Evolutionary conservation across 2,113 vertebrate species (phyloP), one percentile per base, ranked within the genome.

Genomic region (Anarhynchus alexandrinus): DNA sequence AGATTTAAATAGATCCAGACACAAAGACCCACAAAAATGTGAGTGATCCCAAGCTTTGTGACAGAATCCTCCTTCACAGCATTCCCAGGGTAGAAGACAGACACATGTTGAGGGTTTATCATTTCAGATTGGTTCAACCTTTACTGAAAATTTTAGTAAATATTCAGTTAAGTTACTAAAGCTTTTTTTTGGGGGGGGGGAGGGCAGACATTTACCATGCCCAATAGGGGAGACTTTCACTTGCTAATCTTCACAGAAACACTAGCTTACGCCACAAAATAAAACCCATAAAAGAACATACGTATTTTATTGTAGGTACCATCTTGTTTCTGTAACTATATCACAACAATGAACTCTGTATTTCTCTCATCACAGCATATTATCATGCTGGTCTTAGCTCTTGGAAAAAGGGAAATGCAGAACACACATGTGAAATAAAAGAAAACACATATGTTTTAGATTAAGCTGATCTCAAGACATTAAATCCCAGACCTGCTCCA

Each of bases 1-100:
- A 59, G 22, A 66, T 88, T 92, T 94, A 97, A 97, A 92, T 58
- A 93, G 93, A 95, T 47, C 82, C 96, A 97, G 90, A 84, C 69
- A 95, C 23, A 88, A 86, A 92, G 42, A 86, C 20, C 38, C 71
- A 92, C 62, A 96, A 88, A 92, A 84, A 73, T 65, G 51, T 38
- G 76, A 91, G 71, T 47, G 81, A 62, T 87, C 38, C 54, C 58
- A 77, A 91, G 34, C 32, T 80, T 90, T 94, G 70, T 47, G 84
- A 84, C 12, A 84, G 58, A 87, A 65, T 51, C 18, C 32, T 93
- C 70, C 45, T 89, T 57, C 52, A 61, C 36, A 77, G 45, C 34
- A 72, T 92, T 94, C 80, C 65, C 73, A 57, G 73, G 27, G 80
- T 34, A 76, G n/a, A 83, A 87, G 52, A 86, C 69, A 86, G 52